These are phyloP conservation scores for Sisyra terminalis DNA, from an alignment of 2,888 invertebrate species.

Conservation along the genomic window DNA sequence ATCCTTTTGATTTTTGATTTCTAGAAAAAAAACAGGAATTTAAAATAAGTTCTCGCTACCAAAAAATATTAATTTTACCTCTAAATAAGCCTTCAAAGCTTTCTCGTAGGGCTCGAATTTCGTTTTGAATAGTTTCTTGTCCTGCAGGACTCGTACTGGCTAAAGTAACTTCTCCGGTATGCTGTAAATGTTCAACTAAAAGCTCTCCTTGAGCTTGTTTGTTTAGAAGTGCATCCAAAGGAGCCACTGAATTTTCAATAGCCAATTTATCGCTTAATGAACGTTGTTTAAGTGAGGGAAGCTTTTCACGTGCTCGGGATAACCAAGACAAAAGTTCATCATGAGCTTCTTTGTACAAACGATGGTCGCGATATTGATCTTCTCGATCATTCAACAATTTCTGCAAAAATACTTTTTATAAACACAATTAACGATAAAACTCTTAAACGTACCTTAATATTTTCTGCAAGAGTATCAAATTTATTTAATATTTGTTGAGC, in stretches of 20 bases:
- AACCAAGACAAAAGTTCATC: constrained; percentile 84
- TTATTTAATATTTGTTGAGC: constrained; percentile 72
- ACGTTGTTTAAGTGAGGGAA: constrained; percentile 72
- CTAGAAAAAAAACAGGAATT: constrained; percentile 23
- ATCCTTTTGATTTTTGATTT: constrained; percentile 70
- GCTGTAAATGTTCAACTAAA: constrained; percentile 69
- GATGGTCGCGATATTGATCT: constrained; percentile 75
- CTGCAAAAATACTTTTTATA: constrained; percentile 16
- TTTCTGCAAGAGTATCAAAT: constrained; percentile 64
- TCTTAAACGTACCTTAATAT: constrained; percentile 41
- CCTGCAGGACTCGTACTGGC: constrained; percentile 70
- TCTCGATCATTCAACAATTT: constrained; percentile 62
- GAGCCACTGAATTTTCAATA: constrained; percentile 74
- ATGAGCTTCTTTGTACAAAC: constrained; percentile 78
- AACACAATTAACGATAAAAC: background rate
- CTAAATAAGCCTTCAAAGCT: constrained; percentile 72
- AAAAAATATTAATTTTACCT: constrained; percentile 21
- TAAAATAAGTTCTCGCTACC: background rate
- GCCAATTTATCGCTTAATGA: constrained; percentile 74
- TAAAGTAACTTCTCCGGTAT: constrained; percentile 72
- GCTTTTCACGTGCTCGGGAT: constrained; percentile 71
- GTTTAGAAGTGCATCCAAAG: constrained; percentile 70
- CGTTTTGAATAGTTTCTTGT: constrained; percentile 63
- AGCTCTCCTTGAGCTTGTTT: constrained; percentile 85
- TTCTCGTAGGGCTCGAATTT: constrained; percentile 70